A percentile compares a stretch with the other conserved stretches of the same genome.
phyloP scores from a whole-genome alignment of 2,888 invertebrate genomes.

The Pheosia tremula region DNA sequence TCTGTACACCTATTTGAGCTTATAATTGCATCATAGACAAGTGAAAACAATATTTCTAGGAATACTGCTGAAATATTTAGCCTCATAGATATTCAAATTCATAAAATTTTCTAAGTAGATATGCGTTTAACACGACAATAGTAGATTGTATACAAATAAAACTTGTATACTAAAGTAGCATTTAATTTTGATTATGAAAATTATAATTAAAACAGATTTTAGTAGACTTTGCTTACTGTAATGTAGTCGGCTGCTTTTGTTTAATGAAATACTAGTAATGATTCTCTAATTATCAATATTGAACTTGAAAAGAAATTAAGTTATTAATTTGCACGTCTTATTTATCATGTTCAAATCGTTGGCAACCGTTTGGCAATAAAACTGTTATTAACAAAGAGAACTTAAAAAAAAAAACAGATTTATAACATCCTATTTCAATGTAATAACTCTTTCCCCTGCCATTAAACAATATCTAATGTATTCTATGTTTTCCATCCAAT shows the following conservation, averaged over 20 bases:
- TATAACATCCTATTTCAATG: not conserved
- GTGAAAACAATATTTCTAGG: no score
- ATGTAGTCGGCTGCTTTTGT: not conserved
- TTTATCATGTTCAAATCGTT: not conserved
- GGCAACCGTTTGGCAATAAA: not conserved
- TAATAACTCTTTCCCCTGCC: not conserved
- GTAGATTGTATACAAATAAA: no score
- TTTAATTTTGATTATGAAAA: no score
- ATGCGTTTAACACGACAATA: no score
- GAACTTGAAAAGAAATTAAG: not conserved
- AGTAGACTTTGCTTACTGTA: no score
- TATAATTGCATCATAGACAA: no score
- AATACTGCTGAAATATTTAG: no score
- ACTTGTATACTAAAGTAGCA: no score
- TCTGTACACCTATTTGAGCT: no score
- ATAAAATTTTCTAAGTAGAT: no score
- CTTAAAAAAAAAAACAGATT: not conserved
- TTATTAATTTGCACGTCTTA: not conserved
- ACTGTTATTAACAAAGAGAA: not conserved
- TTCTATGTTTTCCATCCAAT: not conserved
- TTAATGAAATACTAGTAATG: not conserved
- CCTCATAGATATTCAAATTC: no score
- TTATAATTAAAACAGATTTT: no score
- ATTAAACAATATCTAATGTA: not conserved
- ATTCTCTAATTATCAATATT: not conserved